Evolutionary conservation across 2,888 invertebrate species (phyloP), one percentile per base, ranked within the genome.

Genomic region (Xestia sexstrigata): DNA sequence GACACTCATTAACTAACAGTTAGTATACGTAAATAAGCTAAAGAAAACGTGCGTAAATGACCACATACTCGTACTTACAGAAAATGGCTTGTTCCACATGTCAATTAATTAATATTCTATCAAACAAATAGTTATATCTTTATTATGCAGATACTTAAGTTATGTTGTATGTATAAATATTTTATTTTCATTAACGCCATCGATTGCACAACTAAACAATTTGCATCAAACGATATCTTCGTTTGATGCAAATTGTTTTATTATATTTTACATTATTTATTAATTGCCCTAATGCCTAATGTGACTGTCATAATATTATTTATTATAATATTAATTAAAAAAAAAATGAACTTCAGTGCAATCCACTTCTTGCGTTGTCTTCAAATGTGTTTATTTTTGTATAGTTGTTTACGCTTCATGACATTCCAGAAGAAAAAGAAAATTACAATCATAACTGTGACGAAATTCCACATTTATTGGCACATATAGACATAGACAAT

Each of bases 281-380:
- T 68, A 45, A 45, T 42, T 49, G 8, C 39, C 30, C 52, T 35
- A n/a, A 15, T 58, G 0, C 42, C n/a, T 7, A 0, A 49, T 76
- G 20, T n/a, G 2, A 45, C 30, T 20, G 35, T 4, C 9, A 20
- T 20, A 30, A 0, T 15, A n/a, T 20, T 20, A 45, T 17, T 15
- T 2, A n/a, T n/a, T n/a, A n/a, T n/a, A n/a, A n/a, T n/a, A n/a
- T n/a, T n/a, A n/a, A n/a, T n/a, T n/a, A n/a, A n/a, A n/a, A 20
- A 35, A 58, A 20, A 60, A 45, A 68, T 73, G 42, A 79, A 65
- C 76, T 78, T 72, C 72, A 45, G 71, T 86, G 83, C 81, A 86
- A 81, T 74, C 78, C 71, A 73, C 62, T 67, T 70, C 42, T 49
- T 72, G 20, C 60, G 49, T 74, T 76, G 47, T 63, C 13, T 83